phyloP scores from a whole-genome alignment of 2,888 invertebrate genomes.

The Entomobrya multifasciata region DNA sequence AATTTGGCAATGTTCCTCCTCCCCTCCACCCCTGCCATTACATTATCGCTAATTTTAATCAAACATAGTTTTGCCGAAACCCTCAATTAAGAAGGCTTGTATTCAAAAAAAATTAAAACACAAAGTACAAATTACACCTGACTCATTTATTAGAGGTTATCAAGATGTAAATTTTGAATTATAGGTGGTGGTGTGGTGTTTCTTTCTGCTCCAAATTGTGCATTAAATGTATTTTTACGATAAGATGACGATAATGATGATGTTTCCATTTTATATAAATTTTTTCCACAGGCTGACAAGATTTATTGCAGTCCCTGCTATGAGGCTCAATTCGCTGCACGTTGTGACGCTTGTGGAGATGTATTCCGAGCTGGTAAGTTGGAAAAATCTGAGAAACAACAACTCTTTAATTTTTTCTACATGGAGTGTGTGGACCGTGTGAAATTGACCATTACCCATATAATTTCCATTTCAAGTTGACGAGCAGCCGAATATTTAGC shows the following conservation, averaged over 20 bases:
- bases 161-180: slow-evolving; percentile 26
- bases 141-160: slow-evolving; percentile 25
- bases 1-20: slow-evolving; percentile 10
- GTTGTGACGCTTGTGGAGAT: slow-evolving; percentile 99
- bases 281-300: slow-evolving; percentile 87
- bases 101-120: not conserved
- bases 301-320: slow-evolving; percentile 99
- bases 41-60: slow-evolving; percentile 49
- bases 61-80: slow-evolving; percentile 36
- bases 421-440: not conserved
- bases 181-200: no score
- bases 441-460: slow-evolving; percentile 12
- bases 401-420: not conserved
- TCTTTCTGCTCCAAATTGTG: not conserved
- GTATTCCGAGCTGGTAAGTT: slow-evolving; percentile 97
- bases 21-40: slow-evolving; percentile 33
- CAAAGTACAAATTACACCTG: slow-evolving; percentile 36
- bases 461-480: slow-evolving; percentile 21
- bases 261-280: slow-evolving; percentile 1
- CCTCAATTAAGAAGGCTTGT: slow-evolving; percentile 12
- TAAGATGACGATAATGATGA: not conserved
- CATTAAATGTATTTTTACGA: not conserved
- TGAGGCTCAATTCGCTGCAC: slow-evolving; percentile 98
- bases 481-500: slow-evolving; percentile 26
- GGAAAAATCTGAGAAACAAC: not conserved